Evolutionary conservation across 2,797 vertebrate genomes (phyloP).

Genomic region (Leuciscus waleckii): DNA sequence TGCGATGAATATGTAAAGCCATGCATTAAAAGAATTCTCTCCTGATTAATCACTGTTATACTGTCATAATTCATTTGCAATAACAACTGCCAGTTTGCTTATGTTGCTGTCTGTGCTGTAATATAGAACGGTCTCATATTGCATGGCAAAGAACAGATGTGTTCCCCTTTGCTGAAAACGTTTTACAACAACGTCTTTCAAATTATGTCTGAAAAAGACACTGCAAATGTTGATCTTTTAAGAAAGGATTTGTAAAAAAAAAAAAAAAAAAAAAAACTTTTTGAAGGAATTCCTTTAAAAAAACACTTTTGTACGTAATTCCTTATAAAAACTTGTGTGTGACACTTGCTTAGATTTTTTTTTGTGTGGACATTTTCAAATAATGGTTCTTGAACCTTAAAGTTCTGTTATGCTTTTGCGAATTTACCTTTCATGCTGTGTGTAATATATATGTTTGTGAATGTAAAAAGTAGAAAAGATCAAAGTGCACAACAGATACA

Average conservation of each 20-base stretch:
- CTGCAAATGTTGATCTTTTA: conserved; percentile 6
- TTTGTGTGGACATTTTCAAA: not conserved
- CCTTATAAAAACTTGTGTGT: not conserved
- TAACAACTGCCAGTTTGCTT: conserved; percentile 61
- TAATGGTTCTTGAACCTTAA: not conserved
- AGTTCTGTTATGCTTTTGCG: not conserved
- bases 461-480: not conserved
- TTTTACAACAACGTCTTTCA: conserved; percentile 28
- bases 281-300: no score
- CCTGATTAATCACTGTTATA: conserved; percentile 56
- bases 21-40: conserved; percentile 58
- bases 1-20: conserved; percentile 37
- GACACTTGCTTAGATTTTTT: not conserved
- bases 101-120: conserved; percentile 43
- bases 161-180: conserved; percentile 20
- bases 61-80: conserved; percentile 58
- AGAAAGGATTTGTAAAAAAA: not conserved
- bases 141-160: conserved; percentile 58
- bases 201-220: conserved; percentile 10
- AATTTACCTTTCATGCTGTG: not conserved
- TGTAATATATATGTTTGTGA: not conserved
- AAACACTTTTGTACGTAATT: not conserved
- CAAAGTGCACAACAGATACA: not conserved
- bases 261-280: no score
- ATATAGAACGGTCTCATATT: conserved; percentile 48